Evolutionary conservation across 1,140 invertebrate genomes (phyloP).

Genomic region (Lamellibrachia luymesi): DNA sequence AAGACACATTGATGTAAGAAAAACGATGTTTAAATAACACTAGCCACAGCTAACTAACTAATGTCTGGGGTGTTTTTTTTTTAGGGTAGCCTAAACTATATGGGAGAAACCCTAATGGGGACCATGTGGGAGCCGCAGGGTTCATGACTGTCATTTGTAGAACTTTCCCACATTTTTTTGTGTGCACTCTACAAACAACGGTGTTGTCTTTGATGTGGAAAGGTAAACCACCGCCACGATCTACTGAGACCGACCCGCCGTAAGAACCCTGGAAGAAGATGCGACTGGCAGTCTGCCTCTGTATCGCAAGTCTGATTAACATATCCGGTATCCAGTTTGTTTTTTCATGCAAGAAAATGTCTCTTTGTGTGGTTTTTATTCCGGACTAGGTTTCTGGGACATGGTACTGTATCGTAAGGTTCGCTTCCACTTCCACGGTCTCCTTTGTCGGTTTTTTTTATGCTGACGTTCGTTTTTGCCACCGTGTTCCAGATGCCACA

Average conservation of each 20-base stretch:
- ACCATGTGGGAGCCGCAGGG: not conserved
- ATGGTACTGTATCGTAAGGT: not conserved
- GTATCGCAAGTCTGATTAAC: not conserved
- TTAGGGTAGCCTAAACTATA: not conserved
- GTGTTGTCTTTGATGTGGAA: not conserved
- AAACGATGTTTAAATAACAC: not conserved
- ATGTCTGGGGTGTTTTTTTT: not conserved
- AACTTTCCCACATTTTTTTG: too few species aligned
- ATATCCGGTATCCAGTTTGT: not conserved
- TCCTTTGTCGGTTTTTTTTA: not conserved
- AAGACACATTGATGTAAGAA: not conserved
- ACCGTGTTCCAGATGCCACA: not conserved
- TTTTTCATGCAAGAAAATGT: not conserved
- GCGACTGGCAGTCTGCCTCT: not conserved
- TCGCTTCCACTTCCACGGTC: not conserved
- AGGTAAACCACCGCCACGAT: not conserved
- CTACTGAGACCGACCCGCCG: not conserved
- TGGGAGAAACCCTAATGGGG: not conserved
- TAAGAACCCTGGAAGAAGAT: not conserved
- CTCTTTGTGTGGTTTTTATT: not conserved
- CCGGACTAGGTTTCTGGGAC: not conserved
- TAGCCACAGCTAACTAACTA: not conserved
- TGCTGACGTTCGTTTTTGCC: not conserved
- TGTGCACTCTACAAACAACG: not conserved
- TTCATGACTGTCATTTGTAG: not conserved